phyloP scores from a whole-genome alignment of 2,888 invertebrate genomes.

The Lepetodrilus schrolli region DNA sequence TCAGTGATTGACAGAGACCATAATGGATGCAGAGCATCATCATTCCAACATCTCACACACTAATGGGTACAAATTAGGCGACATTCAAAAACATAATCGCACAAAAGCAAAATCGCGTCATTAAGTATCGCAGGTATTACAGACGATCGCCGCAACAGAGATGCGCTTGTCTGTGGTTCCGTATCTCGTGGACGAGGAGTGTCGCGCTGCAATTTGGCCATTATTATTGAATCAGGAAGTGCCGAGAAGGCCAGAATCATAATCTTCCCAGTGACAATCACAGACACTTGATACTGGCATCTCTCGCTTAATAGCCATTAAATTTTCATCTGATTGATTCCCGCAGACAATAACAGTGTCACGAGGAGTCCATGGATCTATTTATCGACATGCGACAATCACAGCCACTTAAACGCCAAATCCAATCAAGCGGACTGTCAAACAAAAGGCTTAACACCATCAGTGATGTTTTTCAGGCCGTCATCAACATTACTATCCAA shows the following conservation, averaged over 20 bases:
- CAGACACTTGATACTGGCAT: constrained; percentile 17
- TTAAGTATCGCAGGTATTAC: neutral
- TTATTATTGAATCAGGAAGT: constrained; percentile 22
- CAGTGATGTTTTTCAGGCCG: constrained; percentile 23
- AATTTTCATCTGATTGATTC: constrained; percentile 21
- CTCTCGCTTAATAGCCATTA: constrained; percentile 15
- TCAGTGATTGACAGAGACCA: neutral
- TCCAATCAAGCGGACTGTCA: constrained; percentile 16
- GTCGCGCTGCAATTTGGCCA: constrained; percentile 17
- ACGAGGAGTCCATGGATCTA: constrained; percentile 13
- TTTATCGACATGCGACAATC: constrained; percentile 19
- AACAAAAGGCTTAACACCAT: constrained; percentile 13
- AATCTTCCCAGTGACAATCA: constrained; percentile 10
- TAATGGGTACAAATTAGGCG: constrained; percentile 23
- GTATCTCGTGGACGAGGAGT: neutral
- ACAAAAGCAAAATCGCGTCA: constrained; percentile 9
- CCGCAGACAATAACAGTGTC: constrained; percentile 14
- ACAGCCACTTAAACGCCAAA: constrained; percentile 23
- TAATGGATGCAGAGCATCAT: neutral
- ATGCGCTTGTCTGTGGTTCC: neutral
- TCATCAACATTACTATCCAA: constrained; percentile 11
- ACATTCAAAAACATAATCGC: constrained; percentile 12
- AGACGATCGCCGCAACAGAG: neutral
- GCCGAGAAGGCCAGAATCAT: neutral
- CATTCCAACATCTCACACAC: neutral